Evolutionary conservation across 2,888 invertebrate species (phyloP).

Genomic region (Plebejus argus): DNA sequence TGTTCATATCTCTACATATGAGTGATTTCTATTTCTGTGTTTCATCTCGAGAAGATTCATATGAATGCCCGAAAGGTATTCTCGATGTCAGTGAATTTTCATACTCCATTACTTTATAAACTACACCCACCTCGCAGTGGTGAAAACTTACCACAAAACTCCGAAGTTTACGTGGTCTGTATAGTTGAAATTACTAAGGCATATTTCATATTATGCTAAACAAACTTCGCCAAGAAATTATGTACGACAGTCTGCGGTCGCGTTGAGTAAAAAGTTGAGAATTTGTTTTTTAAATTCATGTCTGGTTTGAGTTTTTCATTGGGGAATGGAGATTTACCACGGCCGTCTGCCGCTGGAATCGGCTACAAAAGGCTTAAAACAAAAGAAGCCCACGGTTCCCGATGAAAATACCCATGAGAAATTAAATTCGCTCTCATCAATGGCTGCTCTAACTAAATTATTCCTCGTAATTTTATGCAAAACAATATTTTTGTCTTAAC

Average conservation of each 20-base stretch:
- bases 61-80: not conserved
- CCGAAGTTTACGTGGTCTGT: not conserved
- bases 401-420: conserved; percentile 15
- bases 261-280: not conserved
- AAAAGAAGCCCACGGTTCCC: not conserved
- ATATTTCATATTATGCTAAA: not conserved
- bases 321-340: not conserved
- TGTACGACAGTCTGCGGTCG: conserved; percentile 2
- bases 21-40: conserved; percentile 19
- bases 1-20: not conserved
- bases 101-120: not conserved
- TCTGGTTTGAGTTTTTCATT: conserved; percentile 8
- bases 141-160: conserved; percentile 6
- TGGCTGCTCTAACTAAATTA: not conserved
- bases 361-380: conserved; percentile 10
- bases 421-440: not conserved
- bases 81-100: not conserved
- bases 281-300: conserved; percentile 7
- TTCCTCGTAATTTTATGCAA: not conserved
- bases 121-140: not conserved
- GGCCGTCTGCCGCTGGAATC: not conserved
- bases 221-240: not conserved
- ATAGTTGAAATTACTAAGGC: conserved; percentile 11
- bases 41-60: not conserved
- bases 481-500: not conserved